Percentiles rank a stretch among this genome's conserved stretches.
Conservation (phyloP, 2,113 vertebrate genomes). For the Narcine bancroftii region DNA sequence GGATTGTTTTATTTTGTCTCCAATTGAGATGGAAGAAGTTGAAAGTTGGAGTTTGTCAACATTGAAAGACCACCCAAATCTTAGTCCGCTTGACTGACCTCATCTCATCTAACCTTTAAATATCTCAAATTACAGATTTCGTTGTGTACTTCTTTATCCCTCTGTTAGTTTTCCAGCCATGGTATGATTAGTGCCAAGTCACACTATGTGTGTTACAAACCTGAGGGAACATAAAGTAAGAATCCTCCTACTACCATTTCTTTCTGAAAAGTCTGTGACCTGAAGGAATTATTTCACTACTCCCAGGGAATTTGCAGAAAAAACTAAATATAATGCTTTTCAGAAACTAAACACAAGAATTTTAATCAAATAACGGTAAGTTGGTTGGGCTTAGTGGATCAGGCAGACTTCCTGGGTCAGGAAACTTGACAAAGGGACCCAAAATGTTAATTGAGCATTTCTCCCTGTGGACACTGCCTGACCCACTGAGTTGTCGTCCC, state of each 20-base stretch:
- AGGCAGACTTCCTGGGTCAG: too few species aligned
- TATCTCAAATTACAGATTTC: background rate
- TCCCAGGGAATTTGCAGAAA: background rate
- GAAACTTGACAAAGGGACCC: too few species aligned
- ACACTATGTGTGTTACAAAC: background rate
- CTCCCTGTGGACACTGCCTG: too few species aligned
- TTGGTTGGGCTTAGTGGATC: too few species aligned
- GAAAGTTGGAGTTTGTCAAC: background rate
- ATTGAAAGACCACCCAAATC: background rate
- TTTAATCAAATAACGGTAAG: too few species aligned
- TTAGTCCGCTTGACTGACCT: background rate
- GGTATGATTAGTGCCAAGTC: background rate
- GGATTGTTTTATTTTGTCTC: background rate
- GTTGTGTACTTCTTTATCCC: background rate
- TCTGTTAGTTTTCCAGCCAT: background rate
- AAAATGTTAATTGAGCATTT: too few species aligned
- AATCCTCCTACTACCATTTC: background rate
- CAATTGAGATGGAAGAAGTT: background rate
- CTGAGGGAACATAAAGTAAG: background rate
- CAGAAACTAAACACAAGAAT: background rate
- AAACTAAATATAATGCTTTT: background rate
- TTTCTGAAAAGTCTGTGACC: background rate
- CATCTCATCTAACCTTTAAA: background rate
- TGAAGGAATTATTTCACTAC: background rate
- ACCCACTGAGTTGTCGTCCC: too few species aligned